These are phyloP conservation scores for Gila robusta DNA, from an alignment of 2,797 vertebrate genomes.

Conservation along the genomic window DNA sequence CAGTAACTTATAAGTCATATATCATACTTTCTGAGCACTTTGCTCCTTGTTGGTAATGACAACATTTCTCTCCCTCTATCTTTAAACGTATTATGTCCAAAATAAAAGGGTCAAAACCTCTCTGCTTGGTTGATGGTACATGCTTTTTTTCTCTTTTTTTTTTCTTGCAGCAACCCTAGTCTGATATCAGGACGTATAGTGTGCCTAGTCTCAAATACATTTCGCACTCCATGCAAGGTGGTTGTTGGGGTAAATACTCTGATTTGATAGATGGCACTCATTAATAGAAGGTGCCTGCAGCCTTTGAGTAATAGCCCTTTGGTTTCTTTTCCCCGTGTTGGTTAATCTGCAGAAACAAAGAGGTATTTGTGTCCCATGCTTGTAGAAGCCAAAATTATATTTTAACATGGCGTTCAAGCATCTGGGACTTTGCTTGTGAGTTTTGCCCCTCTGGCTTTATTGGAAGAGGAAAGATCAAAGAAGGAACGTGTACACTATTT, in stretches of 20 bases:
- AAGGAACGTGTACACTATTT: slow-evolving; percentile 51
- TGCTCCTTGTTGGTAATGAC: background rate
- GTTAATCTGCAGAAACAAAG: slow-evolving; percentile 66
- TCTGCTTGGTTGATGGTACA: slow-evolving; percentile 19
- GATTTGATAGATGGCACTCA: slow-evolving; percentile 66
- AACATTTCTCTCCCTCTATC: background rate
- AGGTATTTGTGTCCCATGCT: slow-evolving; percentile 60
- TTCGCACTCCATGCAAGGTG: slow-evolving; percentile 39
- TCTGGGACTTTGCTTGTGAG: background rate
- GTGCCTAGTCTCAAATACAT: slow-evolving; percentile 48
- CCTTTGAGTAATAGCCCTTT: slow-evolving; percentile 64
- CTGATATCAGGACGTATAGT: slow-evolving; percentile 32
- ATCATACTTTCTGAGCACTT: background rate
- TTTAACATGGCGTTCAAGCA: slow-evolving; percentile 49
- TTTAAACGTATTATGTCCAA: slow-evolving; percentile 11
- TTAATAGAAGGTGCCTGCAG: slow-evolving; percentile 63
- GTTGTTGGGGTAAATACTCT: slow-evolving; percentile 62
- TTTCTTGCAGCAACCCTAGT: slow-evolving; percentile 19
- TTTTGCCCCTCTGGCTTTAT: slow-evolving; percentile 44
- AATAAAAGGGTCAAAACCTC: slow-evolving; percentile 12
- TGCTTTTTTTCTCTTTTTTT: slow-evolving; percentile 4
- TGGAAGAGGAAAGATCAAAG: slow-evolving; percentile 59
- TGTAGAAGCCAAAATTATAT: slow-evolving; percentile 65
- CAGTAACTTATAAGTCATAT: background rate
- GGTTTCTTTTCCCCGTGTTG: slow-evolving; percentile 60